These are phyloP conservation scores for Perca flavescens DNA, from an alignment of 2,113 vertebrate species.

Conservation along the genomic window DNA sequence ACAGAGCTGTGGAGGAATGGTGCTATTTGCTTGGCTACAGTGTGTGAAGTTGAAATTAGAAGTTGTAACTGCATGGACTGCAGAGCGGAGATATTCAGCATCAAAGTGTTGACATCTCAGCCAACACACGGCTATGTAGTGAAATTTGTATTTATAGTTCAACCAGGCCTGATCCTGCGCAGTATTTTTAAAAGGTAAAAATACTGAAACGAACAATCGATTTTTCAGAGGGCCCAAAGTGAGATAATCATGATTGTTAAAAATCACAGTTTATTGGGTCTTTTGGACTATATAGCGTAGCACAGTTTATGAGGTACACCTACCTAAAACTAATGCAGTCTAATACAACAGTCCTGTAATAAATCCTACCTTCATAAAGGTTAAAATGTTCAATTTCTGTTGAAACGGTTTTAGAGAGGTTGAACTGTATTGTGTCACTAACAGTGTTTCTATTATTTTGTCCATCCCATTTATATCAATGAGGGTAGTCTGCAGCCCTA, in stretches of 20 bases:
- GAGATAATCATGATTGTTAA: neutral
- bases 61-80: constrained; percentile 13
- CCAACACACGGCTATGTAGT: neutral
- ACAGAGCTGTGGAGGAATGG: constrained; percentile 20
- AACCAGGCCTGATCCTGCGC: neutral
- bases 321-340: no score
- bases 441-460: no score
- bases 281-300: no score
- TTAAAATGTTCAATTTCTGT: no score
- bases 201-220: neutral
- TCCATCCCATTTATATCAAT: no score
- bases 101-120: constrained; percentile 22
- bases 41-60: constrained; percentile 14
- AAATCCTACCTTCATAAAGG: no score
- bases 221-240: neutral
- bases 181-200: neutral
- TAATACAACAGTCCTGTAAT: no score
- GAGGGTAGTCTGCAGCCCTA: no score
- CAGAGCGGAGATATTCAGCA: constrained; percentile 27
- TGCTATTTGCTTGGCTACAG: constrained; percentile 2
- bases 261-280: neutral
- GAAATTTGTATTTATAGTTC: constrained; percentile 5
- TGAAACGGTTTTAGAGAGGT: no score
- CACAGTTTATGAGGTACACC: no score
- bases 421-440: no score